A percentile compares a stretch with the other conserved stretches of the same genome.
Conservation (phyloP, 2,888 invertebrate genomes). For the Lordiphosa fenestrarum region DNA sequence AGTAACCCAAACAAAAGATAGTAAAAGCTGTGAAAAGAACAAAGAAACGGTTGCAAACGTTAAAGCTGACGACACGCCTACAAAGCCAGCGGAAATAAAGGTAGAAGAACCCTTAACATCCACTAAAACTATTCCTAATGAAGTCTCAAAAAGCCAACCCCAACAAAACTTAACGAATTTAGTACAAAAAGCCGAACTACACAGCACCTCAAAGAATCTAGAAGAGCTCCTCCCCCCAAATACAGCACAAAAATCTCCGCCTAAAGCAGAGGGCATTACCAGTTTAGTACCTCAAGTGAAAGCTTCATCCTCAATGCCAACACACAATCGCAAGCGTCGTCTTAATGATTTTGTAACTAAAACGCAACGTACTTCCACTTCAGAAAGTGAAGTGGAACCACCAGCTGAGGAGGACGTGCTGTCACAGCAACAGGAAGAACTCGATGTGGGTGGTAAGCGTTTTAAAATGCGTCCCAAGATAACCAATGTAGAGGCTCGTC, state of each 20-base stretch:
- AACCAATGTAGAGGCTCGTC: slow-evolving; percentile 69
- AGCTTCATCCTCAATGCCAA: neutral
- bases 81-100: too few species aligned
- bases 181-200: slow-evolving; percentile 22
- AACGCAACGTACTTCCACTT: slow-evolving; percentile 52
- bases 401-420: slow-evolving; percentile 71
- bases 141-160: neutral
- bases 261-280: slow-evolving; percentile 1
- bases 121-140: neutral
- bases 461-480: slow-evolving; percentile 77
- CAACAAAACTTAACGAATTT: slow-evolving; percentile 5
- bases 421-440: slow-evolving; percentile 45
- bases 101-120: too few species aligned
- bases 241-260: neutral
- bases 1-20: too few species aligned
- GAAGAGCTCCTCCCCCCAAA: too few species aligned
- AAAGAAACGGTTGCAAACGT: neutral
- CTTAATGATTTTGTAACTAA: slow-evolving; percentile 59
- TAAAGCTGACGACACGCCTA: neutral
- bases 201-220: slow-evolving; percentile 32
- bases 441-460: slow-evolving; percentile 76
- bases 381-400: slow-evolving; percentile 77
- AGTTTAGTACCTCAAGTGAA: neutral
- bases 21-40: too few species aligned
- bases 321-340: slow-evolving; percentile 75